These are phyloP conservation scores for Mercenaria mercenaria DNA, from an alignment of 1,140 invertebrate genomes.

Conservation along the genomic window DNA sequence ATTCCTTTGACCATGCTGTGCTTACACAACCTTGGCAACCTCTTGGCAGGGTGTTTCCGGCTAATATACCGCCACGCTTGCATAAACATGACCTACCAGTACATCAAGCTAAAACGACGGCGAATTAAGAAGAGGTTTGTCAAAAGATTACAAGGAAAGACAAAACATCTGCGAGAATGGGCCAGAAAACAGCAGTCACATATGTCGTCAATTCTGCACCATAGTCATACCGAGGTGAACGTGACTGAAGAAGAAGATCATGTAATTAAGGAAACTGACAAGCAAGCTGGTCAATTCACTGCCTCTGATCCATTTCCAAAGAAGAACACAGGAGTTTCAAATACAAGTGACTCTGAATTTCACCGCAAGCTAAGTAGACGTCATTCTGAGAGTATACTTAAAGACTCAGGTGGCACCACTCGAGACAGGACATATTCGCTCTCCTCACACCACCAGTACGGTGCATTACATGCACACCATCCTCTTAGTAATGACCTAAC, in stretches of 20 bases:
- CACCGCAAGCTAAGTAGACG: background rate
- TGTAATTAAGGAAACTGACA: background rate
- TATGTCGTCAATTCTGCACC: conserved; percentile 25
- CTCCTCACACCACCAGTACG: background rate
- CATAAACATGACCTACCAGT: conserved; percentile 64
- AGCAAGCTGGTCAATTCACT: background rate
- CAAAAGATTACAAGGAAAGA: conserved; percentile 28
- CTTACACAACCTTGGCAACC: conserved; percentile 97
- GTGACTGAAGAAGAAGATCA: background rate
- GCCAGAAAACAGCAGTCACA: conserved; percentile 45
- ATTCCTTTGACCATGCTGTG: conserved; percentile 97
- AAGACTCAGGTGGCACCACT: too few species aligned
- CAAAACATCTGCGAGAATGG: conserved; percentile 23
- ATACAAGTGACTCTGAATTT: background rate
- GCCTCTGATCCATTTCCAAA: too few species aligned
- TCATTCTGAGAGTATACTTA: background rate
- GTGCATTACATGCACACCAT: background rate
- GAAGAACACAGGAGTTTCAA: background rate
- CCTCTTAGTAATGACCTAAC: background rate
- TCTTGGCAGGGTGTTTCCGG: conserved; percentile 97
- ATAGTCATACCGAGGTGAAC: background rate
- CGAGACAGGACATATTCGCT: background rate
- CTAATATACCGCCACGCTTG: conserved; percentile 84
- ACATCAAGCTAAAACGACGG: conserved; percentile 49
- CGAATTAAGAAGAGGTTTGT: conserved; percentile 18